Evolutionary conservation across 2,797 vertebrate genomes (phyloP), one percentile per base, ranked within the genome.

Genomic region (Trematomus bernacchii): DNA sequence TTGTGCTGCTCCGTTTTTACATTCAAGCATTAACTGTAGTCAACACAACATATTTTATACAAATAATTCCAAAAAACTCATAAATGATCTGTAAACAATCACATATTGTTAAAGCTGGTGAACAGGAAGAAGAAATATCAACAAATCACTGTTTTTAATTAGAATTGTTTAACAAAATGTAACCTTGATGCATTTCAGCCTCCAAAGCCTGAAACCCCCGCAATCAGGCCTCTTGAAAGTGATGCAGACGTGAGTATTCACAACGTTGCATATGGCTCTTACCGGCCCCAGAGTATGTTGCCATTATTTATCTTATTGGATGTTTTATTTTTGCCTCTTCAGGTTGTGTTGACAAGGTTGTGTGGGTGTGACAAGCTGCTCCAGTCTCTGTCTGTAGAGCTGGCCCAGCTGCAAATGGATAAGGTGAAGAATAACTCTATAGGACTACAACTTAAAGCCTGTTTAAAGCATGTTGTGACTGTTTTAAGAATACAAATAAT

Each of bases 321-420:
- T 19, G 18, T 67, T 70, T 62, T 10, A 42, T 63, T 80, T 80
- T 79, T 62, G n/a, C 62, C 42, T 79, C 71, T 60, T 46, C 89
- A 98, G 97, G 93, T 92, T n/a, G 93, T 97, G 61, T 64, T 98
- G 91, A 98, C 96, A 21, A 95, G 95, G 82, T 71, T 98, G 68
- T 98, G 97, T 42, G 97, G 97, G 15, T 97, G 97, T 91, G 97
- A 97, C 91, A 96, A 96, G 83, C 91, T 97, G 52, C 94, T 97
- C 1, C 95, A 95, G 86, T 87, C 95, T 67, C 91, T 97, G 52
- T 96, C 96, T 63, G 77, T 94, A 4, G 96, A 97, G 83, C 90
- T 95, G 64, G 93, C 93, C 42, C 95, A 96, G 77, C 93, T 96
- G 53, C 95, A 95, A 85, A 92, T 95, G 82, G 96, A 98, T 89